These are phyloP conservation scores for Dolichomitus sp. DNA, from an alignment of 2,888 invertebrate genomes.

Conservation along the genomic window DNA sequence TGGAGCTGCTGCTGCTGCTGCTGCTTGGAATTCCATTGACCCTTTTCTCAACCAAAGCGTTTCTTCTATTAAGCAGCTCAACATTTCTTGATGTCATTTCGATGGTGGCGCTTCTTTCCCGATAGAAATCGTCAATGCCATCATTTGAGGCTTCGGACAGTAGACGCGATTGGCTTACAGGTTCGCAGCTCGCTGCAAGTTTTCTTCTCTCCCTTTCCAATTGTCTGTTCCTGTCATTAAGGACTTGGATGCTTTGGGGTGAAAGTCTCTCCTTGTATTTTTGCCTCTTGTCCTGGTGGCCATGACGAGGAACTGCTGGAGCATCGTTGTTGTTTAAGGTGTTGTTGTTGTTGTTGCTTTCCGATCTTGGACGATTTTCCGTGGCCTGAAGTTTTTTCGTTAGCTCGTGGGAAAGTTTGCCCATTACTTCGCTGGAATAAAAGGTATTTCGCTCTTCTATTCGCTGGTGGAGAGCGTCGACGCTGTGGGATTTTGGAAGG, in stretches of 20 bases:
- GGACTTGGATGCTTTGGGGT: conserved; percentile 81
- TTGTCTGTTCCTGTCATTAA: conserved; percentile 83
- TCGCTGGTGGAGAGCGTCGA: conserved; percentile 81
- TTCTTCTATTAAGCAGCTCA: conserved; percentile 81
- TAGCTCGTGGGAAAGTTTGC: conserved; percentile 86
- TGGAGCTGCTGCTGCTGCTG: conserved; percentile 68
- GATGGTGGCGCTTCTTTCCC: conserved; percentile 82
- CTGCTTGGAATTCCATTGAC: conserved; percentile 71
- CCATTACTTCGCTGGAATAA: conserved; percentile 86
- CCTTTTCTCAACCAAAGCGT: conserved; percentile 74
- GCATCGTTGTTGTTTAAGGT: conserved; percentile 73
- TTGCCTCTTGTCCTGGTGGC: conserved; percentile 69
- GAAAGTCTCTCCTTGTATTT: conserved; percentile 77
- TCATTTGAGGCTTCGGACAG: conserved; percentile 53
- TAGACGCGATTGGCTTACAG: conserved; percentile 69
- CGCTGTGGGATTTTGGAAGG: conserved; percentile 81
- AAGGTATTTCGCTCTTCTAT: conserved; percentile 76
- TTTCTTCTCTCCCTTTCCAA: conserved; percentile 81
- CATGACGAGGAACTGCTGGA: conserved; percentile 68
- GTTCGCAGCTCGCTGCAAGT: conserved; percentile 81
- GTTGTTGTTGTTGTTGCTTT: conserved; percentile 78
- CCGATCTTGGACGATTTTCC: conserved; percentile 74
- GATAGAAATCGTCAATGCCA: conserved; percentile 78
- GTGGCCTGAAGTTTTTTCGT: conserved; percentile 84
- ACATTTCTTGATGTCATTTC: conserved; percentile 85